Evolutionary conservation across 2,797 vertebrate species (phyloP), one percentile per base, ranked within the genome.

Genomic region (Poeciliopsis infans): DNA sequence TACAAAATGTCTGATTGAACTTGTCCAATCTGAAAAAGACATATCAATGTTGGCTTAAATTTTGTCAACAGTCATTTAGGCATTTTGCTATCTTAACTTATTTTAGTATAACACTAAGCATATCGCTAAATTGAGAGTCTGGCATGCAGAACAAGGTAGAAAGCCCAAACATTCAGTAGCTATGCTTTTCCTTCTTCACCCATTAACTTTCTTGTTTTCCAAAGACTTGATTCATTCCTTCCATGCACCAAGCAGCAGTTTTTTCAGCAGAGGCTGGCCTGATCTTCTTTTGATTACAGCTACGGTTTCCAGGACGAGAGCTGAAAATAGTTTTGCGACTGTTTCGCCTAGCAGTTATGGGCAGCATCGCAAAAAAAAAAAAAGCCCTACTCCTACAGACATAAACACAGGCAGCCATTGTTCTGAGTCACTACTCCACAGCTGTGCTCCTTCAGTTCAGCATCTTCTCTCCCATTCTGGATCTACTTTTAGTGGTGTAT

Each of bases 231-330:
- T 83, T 93, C 89, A 90, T 87, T 91, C 91, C 86, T 91, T 90
- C 92, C 90, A 53, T 78, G 80, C 83, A 83, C 79, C 81, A 86
- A 77, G 74, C 85, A 78, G 83, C 86, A 75, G 81, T 92, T 90
- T 88, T 89, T 90, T 91, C 87, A 92, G 74, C 87, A 81, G 87
- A 76, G 85, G 90, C 85, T 81, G 85, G 75, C 86, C 90, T 93
- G 92, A 94, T 89, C 85, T 87, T 87, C 84, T 74, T 82, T 93
- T 95, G 91, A 95, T 95, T 95, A 94, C 89, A 94, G 89, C 85
- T 83, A 80, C 92, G 85, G 84, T 83, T 81, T 90, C 91, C 90
- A 91, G 87, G 72, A 90, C 10, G 64, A 85, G 80, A 77, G 78
- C 86, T 90, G 84, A 91, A 93, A 94, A 94, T 93, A 94, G 88